Percentiles rank a stretch among this genome's conserved stretches.
Evolutionary conservation across 2,888 invertebrate species (phyloP).

Genomic region (Miltochrista miniata): DNA sequence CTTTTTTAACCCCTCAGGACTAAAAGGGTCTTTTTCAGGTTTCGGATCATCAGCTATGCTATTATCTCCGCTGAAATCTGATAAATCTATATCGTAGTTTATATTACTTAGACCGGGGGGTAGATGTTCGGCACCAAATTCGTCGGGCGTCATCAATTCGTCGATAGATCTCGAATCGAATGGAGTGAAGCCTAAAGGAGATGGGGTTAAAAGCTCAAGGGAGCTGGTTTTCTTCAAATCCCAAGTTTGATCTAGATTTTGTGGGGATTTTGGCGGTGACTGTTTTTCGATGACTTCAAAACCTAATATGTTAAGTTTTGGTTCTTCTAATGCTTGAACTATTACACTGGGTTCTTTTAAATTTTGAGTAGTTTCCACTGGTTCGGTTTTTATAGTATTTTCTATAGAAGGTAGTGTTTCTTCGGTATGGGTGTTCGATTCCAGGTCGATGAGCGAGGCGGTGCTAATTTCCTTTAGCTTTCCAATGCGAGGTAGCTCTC

Average conservation of each 20-base stretch:
- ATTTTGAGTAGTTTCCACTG: slow-evolving; percentile 1
- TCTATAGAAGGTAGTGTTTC: slow-evolving; percentile 20
- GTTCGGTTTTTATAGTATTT: not conserved
- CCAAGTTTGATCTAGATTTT: slow-evolving; percentile 59
- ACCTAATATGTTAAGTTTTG: slow-evolving; percentile 62
- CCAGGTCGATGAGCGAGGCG: slow-evolving; percentile 61
- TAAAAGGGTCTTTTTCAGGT: slow-evolving; percentile 81
- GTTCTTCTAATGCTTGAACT: slow-evolving; percentile 35
- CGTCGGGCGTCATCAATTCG: slow-evolving; percentile 85
- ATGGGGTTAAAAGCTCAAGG: slow-evolving; percentile 83
- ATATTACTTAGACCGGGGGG: slow-evolving; percentile 86
- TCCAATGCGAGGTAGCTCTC: slow-evolving; percentile 62
- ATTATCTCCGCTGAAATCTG: slow-evolving; percentile 89
- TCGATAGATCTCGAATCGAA: slow-evolving; percentile 85
- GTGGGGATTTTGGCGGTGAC: slow-evolving; percentile 62
- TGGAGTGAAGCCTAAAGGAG: slow-evolving; percentile 80
- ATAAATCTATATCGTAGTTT: slow-evolving; percentile 90
- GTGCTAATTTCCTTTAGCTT: slow-evolving; percentile 52
- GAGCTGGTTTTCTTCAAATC: slow-evolving; percentile 66
- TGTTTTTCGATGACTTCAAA: slow-evolving; percentile 62
- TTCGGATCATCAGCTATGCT: slow-evolving; percentile 85
- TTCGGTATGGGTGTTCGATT: slow-evolving; percentile 11
- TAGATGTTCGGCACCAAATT: slow-evolving; percentile 78
- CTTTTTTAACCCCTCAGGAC: slow-evolving; percentile 74
- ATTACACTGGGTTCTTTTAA: slow-evolving; percentile 23